Conservation (phyloP, 2,888 invertebrate genomes). For the Hedychridium roseum region DNA sequence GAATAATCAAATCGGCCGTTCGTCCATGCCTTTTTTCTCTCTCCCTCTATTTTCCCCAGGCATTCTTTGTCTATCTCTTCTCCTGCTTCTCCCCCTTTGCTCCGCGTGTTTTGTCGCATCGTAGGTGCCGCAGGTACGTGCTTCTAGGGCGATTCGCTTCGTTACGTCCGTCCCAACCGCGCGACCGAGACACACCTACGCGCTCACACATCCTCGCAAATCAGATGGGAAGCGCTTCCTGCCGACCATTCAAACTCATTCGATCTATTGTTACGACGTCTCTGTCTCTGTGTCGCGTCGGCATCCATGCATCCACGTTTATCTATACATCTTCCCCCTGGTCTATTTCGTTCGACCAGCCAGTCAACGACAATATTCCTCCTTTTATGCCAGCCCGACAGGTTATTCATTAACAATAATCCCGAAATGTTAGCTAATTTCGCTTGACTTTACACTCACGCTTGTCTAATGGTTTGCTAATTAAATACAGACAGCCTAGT, state of each 20-base stretch:
- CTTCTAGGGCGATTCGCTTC: constrained; percentile 43
- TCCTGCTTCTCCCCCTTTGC: neutral
- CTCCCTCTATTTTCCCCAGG: neutral
- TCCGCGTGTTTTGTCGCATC: constrained; percentile 23
- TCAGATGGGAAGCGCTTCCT: constrained; percentile 54
- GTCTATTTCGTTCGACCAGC: constrained; percentile 6
- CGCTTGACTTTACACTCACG: too few relatives aligned
- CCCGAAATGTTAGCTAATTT: too few relatives aligned
- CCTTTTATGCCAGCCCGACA: neutral
- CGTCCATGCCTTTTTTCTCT: constrained; percentile 16
- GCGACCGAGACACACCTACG: constrained; percentile 6
- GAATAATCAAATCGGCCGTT: constrained; percentile 23
- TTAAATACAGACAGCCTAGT: too few relatives aligned
- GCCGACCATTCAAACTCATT: constrained; percentile 44
- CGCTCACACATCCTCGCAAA: constrained; percentile 42
- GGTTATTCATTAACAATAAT: too few relatives aligned
- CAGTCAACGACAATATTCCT: neutral
- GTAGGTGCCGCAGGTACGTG: constrained; percentile 31
- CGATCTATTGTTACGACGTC: constrained; percentile 45
- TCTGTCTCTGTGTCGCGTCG: too few relatives aligned
- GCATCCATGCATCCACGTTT: constrained; percentile 11
- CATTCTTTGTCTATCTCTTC: neutral
- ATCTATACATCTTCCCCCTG: neutral
- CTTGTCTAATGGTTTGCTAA: too few relatives aligned
- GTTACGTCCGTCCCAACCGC: constrained; percentile 36